A percentile compares a stretch with the other conserved stretches of the same genome.
Conservation (phyloP, 2,888 invertebrate genomes). For the Acrobasis consociella region DNA sequence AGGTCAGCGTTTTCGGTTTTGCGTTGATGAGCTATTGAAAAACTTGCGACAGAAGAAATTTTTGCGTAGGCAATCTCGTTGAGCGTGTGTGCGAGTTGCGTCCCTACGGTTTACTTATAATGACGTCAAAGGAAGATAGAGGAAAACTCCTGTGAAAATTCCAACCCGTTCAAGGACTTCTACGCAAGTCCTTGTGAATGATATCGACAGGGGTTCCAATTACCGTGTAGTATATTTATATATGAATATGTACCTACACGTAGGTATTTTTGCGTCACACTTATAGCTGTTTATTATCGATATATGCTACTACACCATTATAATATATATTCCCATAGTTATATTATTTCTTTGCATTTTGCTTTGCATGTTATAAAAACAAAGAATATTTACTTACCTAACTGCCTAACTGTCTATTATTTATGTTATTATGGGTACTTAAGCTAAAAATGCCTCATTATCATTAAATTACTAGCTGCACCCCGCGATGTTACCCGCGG, state of each 20-base stretch:
- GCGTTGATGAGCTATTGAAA: slow-evolving; percentile 20
- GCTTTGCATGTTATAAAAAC: no score
- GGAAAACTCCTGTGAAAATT: slow-evolving; percentile 1
- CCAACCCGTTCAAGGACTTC: slow-evolving; percentile 6
- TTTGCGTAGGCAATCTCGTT: slow-evolving; percentile 7
- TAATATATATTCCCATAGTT: no score
- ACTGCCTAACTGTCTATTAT: no score
- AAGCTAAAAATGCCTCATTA: no score
- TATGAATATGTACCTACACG: background rate
- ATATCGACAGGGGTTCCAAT: background rate
- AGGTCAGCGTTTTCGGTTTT: slow-evolving; percentile 11
- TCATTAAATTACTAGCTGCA: background rate
- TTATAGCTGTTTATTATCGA: no score
- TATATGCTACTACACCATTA: no score
- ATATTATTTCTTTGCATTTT: no score
- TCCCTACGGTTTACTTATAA: slow-evolving; percentile 6
- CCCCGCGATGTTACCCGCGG: no score
- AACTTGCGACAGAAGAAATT: slow-evolving; percentile 3
- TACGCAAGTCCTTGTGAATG: background rate
- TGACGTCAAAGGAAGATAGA: slow-evolving; percentile 1
- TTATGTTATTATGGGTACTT: no score
- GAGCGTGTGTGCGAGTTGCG: background rate
- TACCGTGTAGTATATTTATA: background rate
- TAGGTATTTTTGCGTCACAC: no score
- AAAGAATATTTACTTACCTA: no score